phyloP scores from a whole-genome alignment of 2,888 invertebrate species.

The Synergus umbraculus region DNA sequence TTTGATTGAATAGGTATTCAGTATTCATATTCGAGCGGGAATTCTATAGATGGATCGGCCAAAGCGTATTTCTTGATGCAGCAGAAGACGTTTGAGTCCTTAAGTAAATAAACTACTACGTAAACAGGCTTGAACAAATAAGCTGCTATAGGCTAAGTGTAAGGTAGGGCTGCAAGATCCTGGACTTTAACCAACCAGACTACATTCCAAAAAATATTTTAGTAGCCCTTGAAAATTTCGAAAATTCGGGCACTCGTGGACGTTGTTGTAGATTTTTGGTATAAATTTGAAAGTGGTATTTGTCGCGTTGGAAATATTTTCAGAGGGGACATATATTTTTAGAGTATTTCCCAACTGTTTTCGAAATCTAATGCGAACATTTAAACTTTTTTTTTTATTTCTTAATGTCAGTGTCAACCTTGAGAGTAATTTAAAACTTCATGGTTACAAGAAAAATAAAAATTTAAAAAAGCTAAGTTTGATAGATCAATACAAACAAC shows the following conservation, averaged over 20 bases:
- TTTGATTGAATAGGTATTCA: conserved; percentile 3
- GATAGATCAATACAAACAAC: no score
- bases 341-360: conserved; percentile 4
- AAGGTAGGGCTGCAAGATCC: not conserved
- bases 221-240: conserved; percentile 1
- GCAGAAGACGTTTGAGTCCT: conserved; percentile 24
- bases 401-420: conserved; percentile 9
- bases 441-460: conserved; percentile 9
- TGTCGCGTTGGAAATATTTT: not conserved
- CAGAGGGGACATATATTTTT: no score
- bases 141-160: conserved; percentile 23
- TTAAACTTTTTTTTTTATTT: not conserved
- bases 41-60: conserved; percentile 18
- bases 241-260: not conserved
- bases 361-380: not conserved
- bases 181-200: conserved; percentile 11
- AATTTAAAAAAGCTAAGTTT: not conserved
- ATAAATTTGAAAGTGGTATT: no score
- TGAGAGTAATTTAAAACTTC: conserved; percentile 14
- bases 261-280: no score
- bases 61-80: conserved; percentile 23
- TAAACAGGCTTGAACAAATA: conserved; percentile 39
- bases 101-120: conserved; percentile 37
- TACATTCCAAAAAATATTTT: conserved; percentile 24
- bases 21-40: not conserved